Percentiles rank a stretch among this genome's conserved stretches.
Evolutionary conservation across 2,888 invertebrate genomes (phyloP).

Genomic region (Archaeoteleia sp.): DNA sequence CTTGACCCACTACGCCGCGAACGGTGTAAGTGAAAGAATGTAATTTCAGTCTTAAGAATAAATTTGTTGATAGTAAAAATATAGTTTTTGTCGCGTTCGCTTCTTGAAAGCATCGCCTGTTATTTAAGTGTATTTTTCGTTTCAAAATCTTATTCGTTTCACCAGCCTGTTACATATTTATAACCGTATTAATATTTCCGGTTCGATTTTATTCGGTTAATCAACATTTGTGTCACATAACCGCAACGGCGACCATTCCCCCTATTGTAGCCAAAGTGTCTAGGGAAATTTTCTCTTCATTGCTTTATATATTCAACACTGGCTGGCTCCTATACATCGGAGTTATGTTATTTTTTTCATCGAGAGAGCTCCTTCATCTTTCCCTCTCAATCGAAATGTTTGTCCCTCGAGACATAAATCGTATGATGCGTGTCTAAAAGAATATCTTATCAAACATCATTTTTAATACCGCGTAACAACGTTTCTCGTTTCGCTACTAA

Average conservation of each 20-base stretch:
- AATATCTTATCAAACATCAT: slow-evolving; percentile 42
- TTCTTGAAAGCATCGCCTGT: no score
- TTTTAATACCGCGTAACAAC: slow-evolving; percentile 41
- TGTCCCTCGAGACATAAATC: slow-evolving; percentile 52
- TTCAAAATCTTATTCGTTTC: no score
- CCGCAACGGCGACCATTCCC: slow-evolving; percentile 37
- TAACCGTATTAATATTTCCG: slow-evolving; percentile 39
- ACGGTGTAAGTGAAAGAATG: no score
- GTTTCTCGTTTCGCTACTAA: neutral
- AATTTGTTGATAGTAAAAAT: no score
- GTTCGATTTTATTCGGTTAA: slow-evolving; percentile 15
- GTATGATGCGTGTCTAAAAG: slow-evolving; percentile 38
- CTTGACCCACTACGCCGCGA: no score
- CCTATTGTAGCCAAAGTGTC: slow-evolving; percentile 33
- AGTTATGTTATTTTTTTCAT: slow-evolving; percentile 49
- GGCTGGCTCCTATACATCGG: slow-evolving; percentile 36
- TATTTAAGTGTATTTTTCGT: no score
- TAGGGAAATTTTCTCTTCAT: slow-evolving; percentile 50
- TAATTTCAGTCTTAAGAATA: no score
- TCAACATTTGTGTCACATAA: slow-evolving; percentile 43
- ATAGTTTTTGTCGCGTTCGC: no score
- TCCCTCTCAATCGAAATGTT: slow-evolving; percentile 49
- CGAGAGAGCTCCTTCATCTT: slow-evolving; percentile 15
- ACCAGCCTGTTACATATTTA: slow-evolving; percentile 25
- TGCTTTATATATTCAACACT: slow-evolving; percentile 48